Evolutionary conservation across 2,113 vertebrate genomes (phyloP), one percentile per base, ranked within the genome.

Genomic region (Myrmophylax atrothorax): DNA sequence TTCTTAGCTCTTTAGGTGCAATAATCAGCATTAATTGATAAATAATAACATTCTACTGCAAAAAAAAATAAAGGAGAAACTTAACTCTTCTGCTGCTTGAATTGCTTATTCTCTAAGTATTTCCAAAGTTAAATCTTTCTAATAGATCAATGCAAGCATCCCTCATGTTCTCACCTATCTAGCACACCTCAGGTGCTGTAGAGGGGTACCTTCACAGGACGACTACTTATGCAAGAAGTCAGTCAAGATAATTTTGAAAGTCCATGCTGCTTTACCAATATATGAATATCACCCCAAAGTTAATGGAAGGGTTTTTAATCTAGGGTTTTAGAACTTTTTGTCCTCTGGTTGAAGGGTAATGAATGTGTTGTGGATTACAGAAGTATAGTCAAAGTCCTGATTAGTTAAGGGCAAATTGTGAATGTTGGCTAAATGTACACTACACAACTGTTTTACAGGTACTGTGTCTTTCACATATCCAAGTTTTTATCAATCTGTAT

Each of bases 81-180:
- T 49, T 87, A n/a, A 58, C n/a, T 93, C 60, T 72, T 88, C 68
- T 69, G 38, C 13, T 16, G n/a, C 23, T 79, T 40, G 24, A 89
- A 74, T 94, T 92, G 38, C 50, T 89, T 2, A 5, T 40, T 46
- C 6, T 50, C 47, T 31, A 66, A 72, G 15, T 49, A 74, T 84
- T 96, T 88, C 29, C 23, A 49, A 44, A 92, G 23, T 78, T 80
- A 96, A 96, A 69, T 33, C 25, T 87, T 58, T 67, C 56, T 81
- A 56, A 56, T 33, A 83, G 22, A 55, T 16, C 26, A 67, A 13
- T 84, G 59, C 68, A 91, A 47, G 13, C 7, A 56, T 44, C 20
- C 5, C 3, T 62, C 35, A 6, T 18, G 2, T 67, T 49, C 22
- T 25, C 16, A 28, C 33, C 29, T 7, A 12, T 29, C 4, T 50